Percentiles rank a stretch among this genome's conserved stretches.
phyloP scores from a whole-genome alignment of 2,888 invertebrate genomes.

The Coenonympha glycerion region DNA sequence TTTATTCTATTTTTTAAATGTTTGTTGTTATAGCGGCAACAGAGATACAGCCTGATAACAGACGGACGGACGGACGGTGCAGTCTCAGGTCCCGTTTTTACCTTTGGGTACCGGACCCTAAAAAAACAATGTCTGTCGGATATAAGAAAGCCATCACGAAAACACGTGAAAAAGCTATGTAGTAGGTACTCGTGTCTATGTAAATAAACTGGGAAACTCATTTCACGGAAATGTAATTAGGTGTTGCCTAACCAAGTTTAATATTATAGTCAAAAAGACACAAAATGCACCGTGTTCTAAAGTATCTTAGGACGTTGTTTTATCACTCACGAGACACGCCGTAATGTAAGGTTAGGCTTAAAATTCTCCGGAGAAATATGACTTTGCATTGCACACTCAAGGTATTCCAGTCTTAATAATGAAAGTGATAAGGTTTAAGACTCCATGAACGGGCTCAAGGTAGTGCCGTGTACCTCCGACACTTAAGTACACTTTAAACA shows the following conservation, averaged over 20 bases:
- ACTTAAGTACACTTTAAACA: slow-evolving; percentile 21
- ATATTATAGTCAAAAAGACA: neutral
- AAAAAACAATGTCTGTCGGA: too few relatives aligned
- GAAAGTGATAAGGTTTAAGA: neutral
- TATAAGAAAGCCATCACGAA: too few relatives aligned
- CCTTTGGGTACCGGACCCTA: too few relatives aligned
- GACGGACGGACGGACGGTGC: too few relatives aligned
- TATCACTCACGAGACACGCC: slow-evolving; percentile 18
- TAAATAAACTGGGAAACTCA: too few relatives aligned
- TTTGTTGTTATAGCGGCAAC: too few relatives aligned
- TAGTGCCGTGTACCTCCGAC: slow-evolving; percentile 9
- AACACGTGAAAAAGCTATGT: too few relatives aligned
- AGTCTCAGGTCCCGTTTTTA: too few relatives aligned
- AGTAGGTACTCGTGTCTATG: too few relatives aligned
- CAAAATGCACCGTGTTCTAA: neutral
- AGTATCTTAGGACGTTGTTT: slow-evolving; percentile 6
- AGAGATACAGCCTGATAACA: too few relatives aligned
- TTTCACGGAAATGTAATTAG: neutral
- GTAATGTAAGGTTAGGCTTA: slow-evolving; percentile 18
- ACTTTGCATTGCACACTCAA: neutral
- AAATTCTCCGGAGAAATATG: slow-evolving; percentile 16
- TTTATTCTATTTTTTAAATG: too few relatives aligned
- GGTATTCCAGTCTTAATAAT: neutral
- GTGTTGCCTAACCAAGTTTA: neutral
- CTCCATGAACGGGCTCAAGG: neutral